Evolutionary conservation across 2,113 vertebrate species (phyloP).

Genomic region (Varanus komodoensis): DNA sequence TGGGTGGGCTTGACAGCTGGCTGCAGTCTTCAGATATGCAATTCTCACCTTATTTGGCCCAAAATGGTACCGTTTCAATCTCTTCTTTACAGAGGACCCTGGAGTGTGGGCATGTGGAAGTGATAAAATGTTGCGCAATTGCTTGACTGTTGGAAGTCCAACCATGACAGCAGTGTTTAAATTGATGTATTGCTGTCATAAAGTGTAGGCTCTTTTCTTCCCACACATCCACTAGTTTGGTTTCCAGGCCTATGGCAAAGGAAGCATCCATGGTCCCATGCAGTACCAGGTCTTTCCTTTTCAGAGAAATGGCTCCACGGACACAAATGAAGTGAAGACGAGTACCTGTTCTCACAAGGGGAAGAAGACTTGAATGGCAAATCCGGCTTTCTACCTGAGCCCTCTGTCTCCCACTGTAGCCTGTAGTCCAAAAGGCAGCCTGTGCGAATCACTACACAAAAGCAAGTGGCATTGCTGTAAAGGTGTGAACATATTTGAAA

Average conservation of each 20-base stretch:
- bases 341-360: neutral
- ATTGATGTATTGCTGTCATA: constrained; percentile 37
- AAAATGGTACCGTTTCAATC: neutral
- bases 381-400: neutral
- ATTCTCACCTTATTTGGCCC: neutral
- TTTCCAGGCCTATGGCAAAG: neutral
- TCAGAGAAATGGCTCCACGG: neutral
- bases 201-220: neutral
- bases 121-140: constrained; percentile 41
- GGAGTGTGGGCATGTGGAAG: constrained; percentile 13
- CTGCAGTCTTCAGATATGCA: neutral
- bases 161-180: constrained; percentile 16
- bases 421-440: neutral
- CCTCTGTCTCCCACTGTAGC: neutral
- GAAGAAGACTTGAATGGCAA: neutral
- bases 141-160: neutral
- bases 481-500: neutral
- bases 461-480: neutral
- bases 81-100: neutral
- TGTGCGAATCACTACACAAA: neutral
- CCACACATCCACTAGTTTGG: neutral
- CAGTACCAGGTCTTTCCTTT: neutral
- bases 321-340: neutral
- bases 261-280: neutral
- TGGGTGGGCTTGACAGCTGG: neutral